Evolutionary conservation across 2,113 vertebrate genomes (phyloP), one percentile per base, ranked within the genome.

Genomic region (Saccopteryx leptura): DNA sequence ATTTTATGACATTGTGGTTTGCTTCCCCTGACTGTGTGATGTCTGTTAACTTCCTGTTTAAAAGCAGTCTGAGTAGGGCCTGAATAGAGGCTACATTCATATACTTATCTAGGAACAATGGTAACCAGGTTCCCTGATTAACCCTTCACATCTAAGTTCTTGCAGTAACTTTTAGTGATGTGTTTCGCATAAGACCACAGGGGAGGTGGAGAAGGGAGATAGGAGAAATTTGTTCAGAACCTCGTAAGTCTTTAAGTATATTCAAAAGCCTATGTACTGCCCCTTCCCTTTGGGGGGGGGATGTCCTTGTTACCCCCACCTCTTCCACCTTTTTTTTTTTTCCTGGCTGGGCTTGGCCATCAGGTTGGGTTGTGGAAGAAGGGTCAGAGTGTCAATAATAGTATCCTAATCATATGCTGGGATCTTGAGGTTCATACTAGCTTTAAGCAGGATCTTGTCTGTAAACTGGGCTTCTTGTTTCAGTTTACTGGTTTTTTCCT

Each of bases 31-130:
- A 72, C 90, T 68, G 10, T 82, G 78, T 88, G 54, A 92, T 79
- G 93, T 94, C 54, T 96, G 68, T 91, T 92, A 97, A 97, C 97
- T 98, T 98, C 97, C 97, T 95, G 96, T 97, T 88, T 90, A 85
- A 50, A 95, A 9, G 56, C 56, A 33, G 28, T 95, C 56, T 7
- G 18, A 92, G n/a, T 71, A 81, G 87, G 71, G 50, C 93, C 91
- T 72, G 60, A 97, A 61, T 71, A 96, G 84, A 97, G 56, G n/a
- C 54, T 71, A 18, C 26, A 11, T 76, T 78, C 5, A 56, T 28
- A 81, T 85, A 75, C 21, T 92, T 84, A 5, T 24, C 78, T 95
- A 28, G 58, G 86, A 94, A 90, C 95, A 82, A 13, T 54, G 26
- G 93, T 95, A 39, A 39, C 61, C 26, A 58, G 48, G 31, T 78